A percentile compares a stretch with the other conserved stretches of the same genome.
phyloP scores from a whole-genome alignment of 1,140 invertebrate species.

The Helicoverpa armigera region DNA sequence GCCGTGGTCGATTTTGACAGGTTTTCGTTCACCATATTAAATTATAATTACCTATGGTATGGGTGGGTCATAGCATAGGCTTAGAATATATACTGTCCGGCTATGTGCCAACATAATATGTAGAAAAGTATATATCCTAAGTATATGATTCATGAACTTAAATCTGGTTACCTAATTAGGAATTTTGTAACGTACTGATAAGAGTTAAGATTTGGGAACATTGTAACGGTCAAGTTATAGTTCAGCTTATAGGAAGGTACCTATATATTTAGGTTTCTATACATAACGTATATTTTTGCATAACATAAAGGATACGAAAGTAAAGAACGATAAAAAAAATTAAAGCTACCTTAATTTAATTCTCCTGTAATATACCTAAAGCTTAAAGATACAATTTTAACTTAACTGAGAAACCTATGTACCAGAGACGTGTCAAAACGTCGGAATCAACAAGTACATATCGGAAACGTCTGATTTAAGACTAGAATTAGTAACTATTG shows the following conservation, averaged over 20 bases:
- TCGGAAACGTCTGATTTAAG: slow-evolving; percentile 77
- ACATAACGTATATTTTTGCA: slow-evolving; percentile 15
- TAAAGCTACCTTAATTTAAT: not conserved
- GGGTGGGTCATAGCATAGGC: not conserved
- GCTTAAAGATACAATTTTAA: not conserved
- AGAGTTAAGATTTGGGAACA: slow-evolving; percentile 21
- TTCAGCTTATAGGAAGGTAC: too few relatives aligned
- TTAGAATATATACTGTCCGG: not conserved
- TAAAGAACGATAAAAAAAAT: not conserved
- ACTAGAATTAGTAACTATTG: slow-evolving; percentile 71
- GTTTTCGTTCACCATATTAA: slow-evolving; percentile 2
- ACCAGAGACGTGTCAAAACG: not conserved
- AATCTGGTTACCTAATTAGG: slow-evolving; percentile 30
- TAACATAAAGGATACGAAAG: not conserved
- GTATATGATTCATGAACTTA: slow-evolving; percentile 8
- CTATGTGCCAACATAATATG: not conserved
- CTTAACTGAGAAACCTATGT: slow-evolving; percentile 21
- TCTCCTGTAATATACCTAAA: not conserved
- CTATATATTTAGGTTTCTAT: not conserved
- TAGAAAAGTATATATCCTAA: not conserved
- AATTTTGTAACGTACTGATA: slow-evolving; percentile 27
- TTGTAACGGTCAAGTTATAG: not conserved
- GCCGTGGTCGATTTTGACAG: too few relatives aligned
- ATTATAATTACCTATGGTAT: not conserved
- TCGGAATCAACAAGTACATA: slow-evolving; percentile 77